phyloP scores from a whole-genome alignment of 1,140 invertebrate genomes.

The Hylaeus volcanicus region DNA sequence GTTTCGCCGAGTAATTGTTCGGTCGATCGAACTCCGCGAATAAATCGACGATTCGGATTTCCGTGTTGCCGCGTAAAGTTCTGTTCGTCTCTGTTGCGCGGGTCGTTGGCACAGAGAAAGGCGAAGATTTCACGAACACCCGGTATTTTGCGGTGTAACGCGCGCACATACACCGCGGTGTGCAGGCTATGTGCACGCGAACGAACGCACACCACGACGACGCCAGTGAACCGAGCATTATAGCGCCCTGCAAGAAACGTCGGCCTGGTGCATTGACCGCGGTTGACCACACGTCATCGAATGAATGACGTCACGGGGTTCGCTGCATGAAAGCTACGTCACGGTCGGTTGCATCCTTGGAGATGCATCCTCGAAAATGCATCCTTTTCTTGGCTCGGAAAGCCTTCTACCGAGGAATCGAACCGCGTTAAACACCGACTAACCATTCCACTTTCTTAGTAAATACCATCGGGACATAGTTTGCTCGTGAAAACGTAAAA shows the following conservation, averaged over 20 bases:
- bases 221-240: conserved; percentile 69
- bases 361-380: conserved; percentile 60
- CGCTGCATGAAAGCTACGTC: conserved; percentile 73
- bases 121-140: conserved; percentile 62
- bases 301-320: conserved; percentile 78
- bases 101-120: not conserved
- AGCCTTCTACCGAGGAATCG: not conserved
- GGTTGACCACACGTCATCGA: conserved; percentile 81
- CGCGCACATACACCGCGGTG: conserved; percentile 58
- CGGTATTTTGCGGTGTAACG: conserved; percentile 68
- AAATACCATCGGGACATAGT: not conserved
- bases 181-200: conserved; percentile 47
- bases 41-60: no score
- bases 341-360: conserved; percentile 72
- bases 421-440: not conserved
- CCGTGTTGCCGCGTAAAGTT: not conserved
- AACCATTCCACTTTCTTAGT: not conserved
- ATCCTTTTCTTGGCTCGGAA: not conserved
- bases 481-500: no score
- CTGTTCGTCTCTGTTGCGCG: not conserved
- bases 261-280: conserved; percentile 80
- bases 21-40: no score
- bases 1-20: no score
- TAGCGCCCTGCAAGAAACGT: conserved; percentile 76
- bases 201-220: conserved; percentile 57